Conservation (phyloP, 2,888 invertebrate species). For the Zelleria hepariella region DNA sequence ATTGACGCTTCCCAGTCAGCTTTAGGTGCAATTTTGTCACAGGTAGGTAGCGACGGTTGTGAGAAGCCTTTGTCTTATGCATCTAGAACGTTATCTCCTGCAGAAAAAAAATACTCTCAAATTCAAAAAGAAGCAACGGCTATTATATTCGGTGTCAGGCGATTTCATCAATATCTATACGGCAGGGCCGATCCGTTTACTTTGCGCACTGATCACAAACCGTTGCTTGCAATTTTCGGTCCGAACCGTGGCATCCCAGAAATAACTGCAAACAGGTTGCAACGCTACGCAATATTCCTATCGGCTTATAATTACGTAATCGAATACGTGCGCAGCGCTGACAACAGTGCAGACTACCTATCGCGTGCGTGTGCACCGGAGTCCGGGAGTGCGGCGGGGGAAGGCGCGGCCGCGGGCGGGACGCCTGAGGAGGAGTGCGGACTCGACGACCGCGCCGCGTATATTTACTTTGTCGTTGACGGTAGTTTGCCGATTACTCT, state of each 20-base stretch:
- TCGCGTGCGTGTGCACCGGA: conserved; percentile 9
- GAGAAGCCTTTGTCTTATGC: conserved; percentile 3
- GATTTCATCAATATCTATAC: conserved; percentile 13
- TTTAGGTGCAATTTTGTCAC: not conserved
- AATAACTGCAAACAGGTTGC: conserved; percentile 15
- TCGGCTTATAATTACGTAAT: conserved; percentile 15
- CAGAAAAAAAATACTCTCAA: conserved; percentile 6
- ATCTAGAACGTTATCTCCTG: not conserved
- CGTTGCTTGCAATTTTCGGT: conserved; percentile 14
- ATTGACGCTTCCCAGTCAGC: conserved; percentile 3
- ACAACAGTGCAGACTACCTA: conserved; percentile 14
- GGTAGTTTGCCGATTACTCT: not conserved
- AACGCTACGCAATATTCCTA: conserved; percentile 16
- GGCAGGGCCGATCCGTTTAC: conserved; percentile 11
- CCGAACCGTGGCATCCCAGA: conserved; percentile 15
- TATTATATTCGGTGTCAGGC: not conserved
- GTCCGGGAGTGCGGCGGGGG: not conserved
- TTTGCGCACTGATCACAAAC: conserved; percentile 14
- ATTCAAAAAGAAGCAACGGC: conserved; percentile 8
- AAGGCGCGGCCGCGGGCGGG: not conserved
- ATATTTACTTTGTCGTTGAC: conserved; percentile 4
- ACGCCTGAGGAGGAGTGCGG: no score
- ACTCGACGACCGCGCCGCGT: conserved; percentile 7
- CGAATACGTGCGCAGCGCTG: conserved; percentile 11
- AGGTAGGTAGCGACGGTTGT: not conserved